Base-by-base conservation (phyloP, 1,140 invertebrate species). In the Vollenhovia emeryi region DNA sequence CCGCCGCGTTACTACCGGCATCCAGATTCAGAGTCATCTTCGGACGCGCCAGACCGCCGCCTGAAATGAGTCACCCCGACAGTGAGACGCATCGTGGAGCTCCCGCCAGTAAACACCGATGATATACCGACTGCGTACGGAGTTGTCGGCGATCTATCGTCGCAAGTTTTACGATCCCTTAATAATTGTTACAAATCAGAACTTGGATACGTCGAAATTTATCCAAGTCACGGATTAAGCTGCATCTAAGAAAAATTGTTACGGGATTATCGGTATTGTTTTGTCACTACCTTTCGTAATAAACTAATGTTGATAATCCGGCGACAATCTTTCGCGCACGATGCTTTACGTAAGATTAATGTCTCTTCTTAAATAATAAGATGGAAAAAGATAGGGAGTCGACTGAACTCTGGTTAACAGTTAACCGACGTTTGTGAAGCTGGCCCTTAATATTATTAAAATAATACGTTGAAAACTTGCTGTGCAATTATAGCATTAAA, bases 11-110 rank as follows among this genome's bases (percentile, higher is more conserved):
- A 87, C 95, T 94, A 85, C 93, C 91, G 84, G 91, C 95, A 68
- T 96, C 96, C 45, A 98, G 95, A 94, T 97, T 97, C 91, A 98
- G 94, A 40, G 97, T 97, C 90, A 98, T 95, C 93, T 97, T 97
- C 68, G 97, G 96, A 69, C 96, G 95, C 87, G 91, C 92, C 87
- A 92, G 79, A 52, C 90, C 91, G 91, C 92, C 93, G 88, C 93
- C 93, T 94, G 90, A 89, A 92, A 93, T 93, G 89, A 93, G 91
- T 94, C 92, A 93, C 85, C n/a, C 84, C 88, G 86, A 88, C 89
- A 89, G 89, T 93, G 89, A 93, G 92, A 89, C 89, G 89, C 18
- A 43, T 71, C 87, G 83, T 48, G 86, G 84, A 82, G 86, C 76
- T 88, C 85, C 68, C 79, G n/a, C 57, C 59, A 74, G 83, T 87